Percentiles rank a stretch among this genome's conserved stretches.
Conservation (phyloP, 2,113 vertebrate genomes). For the Mugil cephalus region DNA sequence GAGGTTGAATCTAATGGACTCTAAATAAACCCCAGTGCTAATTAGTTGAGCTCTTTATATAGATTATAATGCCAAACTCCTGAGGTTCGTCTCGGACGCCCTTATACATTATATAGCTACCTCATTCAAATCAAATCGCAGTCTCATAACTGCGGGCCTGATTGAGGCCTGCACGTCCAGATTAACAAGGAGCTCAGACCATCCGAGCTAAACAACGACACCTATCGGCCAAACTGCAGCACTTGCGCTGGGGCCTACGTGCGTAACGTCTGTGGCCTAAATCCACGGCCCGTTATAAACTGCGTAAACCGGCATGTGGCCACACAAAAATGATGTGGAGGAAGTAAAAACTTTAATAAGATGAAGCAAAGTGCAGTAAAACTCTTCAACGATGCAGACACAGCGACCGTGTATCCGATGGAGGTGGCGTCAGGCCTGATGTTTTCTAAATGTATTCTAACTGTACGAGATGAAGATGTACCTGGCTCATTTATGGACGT, state of each 20-base stretch:
- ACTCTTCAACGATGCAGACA: neutral
- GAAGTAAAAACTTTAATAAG: neutral
- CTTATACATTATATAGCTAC: too few species aligned
- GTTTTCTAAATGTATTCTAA: neutral
- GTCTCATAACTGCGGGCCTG: slow-evolving; percentile 1
- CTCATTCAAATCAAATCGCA: neutral
- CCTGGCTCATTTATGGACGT: neutral
- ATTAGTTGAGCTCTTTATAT: too few species aligned
- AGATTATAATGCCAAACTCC: too few species aligned
- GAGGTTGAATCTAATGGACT: too few species aligned
- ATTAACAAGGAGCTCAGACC: neutral
- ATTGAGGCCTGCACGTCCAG: neutral
- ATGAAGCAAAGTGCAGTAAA: neutral
- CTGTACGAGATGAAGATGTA: neutral
- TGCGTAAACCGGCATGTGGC: neutral
- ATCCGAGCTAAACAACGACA: slow-evolving; percentile 69
- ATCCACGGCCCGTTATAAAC: slow-evolving; percentile 10
- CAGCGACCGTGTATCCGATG: neutral
- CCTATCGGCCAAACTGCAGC: slow-evolving; percentile 44
- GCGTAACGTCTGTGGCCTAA: slow-evolving; percentile 27
- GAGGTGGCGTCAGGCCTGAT: neutral
- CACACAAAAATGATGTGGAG: accelerated
- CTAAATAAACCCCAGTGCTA: too few species aligned
- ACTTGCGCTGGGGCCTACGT: slow-evolving; percentile 39
- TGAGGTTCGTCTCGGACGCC: too few species aligned